Evolutionary conservation across 2,888 invertebrate species (phyloP), one percentile per base, ranked within the genome.

Genomic region (Himalopsyche anomala): DNA sequence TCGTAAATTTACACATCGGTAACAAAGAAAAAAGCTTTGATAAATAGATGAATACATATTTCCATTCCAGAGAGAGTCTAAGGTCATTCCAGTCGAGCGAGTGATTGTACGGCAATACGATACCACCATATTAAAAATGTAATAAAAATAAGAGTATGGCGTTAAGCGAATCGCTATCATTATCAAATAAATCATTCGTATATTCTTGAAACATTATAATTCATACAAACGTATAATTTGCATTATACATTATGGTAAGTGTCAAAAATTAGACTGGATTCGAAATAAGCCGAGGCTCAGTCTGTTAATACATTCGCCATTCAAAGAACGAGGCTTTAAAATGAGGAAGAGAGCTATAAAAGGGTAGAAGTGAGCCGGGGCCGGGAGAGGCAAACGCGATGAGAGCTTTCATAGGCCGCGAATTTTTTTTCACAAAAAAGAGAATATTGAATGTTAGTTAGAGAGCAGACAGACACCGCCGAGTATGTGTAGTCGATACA

Each of bases 371-470:
- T 19, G 62, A 11, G 62, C 9, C 3, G 62, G 56, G n/a, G 62
- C 28, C 19, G 62, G 6, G 19, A 19, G 62, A 28, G 51, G 51
- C 51, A 51, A 51, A 15, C 51, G 15, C 51, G 62, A 19, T 62
- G 62, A 62, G 28, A 62, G 62, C 62, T 62, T 19, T 62, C 62
- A 19, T 62, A 62, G 62, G 28, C n/a, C 62, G 62, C 62, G 62
- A 62, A 62, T 19, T 9, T 45, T 45, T 62, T 62, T 62, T 19
- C 19, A 19, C 19, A 62, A 62, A 40, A 62, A 62, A 62, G 62
- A 62, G 62, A 62, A 62, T 62, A 62, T 62, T 62, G 62, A 62
- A 62, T 62, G 62, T 62, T 62, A 62, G 62, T 62, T 62, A 62
- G 28, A 62, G 28, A 62, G 62, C 62, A 62, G 62, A 19, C 62